Conservation (phyloP, 2,888 invertebrate species). For the Phengaris arion region DNA sequence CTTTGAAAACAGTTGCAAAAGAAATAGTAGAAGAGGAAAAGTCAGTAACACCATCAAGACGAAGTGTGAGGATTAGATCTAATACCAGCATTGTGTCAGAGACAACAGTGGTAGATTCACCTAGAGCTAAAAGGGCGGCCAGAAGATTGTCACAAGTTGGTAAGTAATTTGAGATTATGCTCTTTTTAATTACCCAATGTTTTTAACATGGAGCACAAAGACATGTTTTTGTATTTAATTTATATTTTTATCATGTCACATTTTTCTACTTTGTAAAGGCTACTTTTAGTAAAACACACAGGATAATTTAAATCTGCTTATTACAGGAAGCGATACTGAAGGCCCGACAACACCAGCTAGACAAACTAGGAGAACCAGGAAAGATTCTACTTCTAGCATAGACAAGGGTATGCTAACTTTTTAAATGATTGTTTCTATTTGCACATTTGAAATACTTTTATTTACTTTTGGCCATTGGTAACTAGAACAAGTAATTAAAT, state of each 20-base stretch:
- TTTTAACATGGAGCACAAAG: not conserved
- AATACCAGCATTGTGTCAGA: constrained; percentile 55
- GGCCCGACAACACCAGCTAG: constrained; percentile 55
- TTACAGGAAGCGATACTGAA: constrained; percentile 71
- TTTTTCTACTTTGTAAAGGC: no score
- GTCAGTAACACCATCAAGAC: constrained; percentile 59
- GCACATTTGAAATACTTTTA: constrained; percentile 13
- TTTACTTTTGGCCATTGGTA: no score
- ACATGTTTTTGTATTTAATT: no score
- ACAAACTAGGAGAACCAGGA: constrained; percentile 56
- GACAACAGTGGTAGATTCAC: constrained; percentile 53
- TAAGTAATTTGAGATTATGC: constrained; percentile 43
- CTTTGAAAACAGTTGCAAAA: constrained; percentile 50
- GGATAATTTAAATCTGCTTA: not conserved
- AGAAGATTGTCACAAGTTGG: constrained; percentile 63
- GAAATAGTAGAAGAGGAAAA: constrained; percentile 53
- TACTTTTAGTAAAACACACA: not conserved
- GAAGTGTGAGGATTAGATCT: constrained; percentile 59
- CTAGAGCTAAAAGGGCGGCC: constrained; percentile 65
- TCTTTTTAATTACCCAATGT: not conserved
- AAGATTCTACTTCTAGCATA: constrained; percentile 61
- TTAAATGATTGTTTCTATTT: constrained; percentile 28
- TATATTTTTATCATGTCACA: no score
- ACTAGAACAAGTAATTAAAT: no score
- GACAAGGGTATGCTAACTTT: constrained; percentile 58